Evolutionary conservation across 2,797 vertebrate species (phyloP).

Genomic region (Chiloscyllium punctatum): DNA sequence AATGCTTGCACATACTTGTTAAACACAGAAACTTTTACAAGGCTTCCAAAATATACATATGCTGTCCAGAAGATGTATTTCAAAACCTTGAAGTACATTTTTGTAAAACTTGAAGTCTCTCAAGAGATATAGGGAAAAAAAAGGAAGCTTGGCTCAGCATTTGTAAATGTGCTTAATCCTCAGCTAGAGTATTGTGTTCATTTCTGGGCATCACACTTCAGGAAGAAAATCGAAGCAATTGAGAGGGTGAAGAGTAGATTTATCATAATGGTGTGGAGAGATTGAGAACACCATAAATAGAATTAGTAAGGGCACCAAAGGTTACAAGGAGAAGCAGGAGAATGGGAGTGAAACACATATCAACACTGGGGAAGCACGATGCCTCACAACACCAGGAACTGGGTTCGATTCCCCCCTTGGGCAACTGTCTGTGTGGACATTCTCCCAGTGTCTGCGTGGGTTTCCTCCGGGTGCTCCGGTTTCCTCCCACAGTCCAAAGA

Average conservation of each 20-base stretch:
- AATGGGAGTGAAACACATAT: too few species aligned
- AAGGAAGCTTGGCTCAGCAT: not conserved
- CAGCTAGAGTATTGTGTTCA: not conserved
- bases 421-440: too few species aligned
- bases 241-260: not conserved
- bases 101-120: too few species aligned
- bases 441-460: too few species aligned
- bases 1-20: not conserved
- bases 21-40: not conserved
- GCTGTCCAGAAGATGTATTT: not conserved
- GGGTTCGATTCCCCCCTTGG: too few species aligned
- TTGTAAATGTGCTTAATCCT: not conserved
- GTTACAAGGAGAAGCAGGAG: too few species aligned
- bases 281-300: not conserved
- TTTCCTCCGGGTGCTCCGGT: too few species aligned
- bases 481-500: too few species aligned
- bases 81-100: not conserved
- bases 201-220: not conserved
- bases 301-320: too few species aligned
- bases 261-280: not conserved
- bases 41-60: not conserved
- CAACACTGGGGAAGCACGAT: too few species aligned
- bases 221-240: not conserved
- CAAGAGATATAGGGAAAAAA: not conserved
- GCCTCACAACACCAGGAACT: too few species aligned